Evolutionary conservation across 2,113 vertebrate species (phyloP).

Genomic region (Catagonus wagneri): DNA sequence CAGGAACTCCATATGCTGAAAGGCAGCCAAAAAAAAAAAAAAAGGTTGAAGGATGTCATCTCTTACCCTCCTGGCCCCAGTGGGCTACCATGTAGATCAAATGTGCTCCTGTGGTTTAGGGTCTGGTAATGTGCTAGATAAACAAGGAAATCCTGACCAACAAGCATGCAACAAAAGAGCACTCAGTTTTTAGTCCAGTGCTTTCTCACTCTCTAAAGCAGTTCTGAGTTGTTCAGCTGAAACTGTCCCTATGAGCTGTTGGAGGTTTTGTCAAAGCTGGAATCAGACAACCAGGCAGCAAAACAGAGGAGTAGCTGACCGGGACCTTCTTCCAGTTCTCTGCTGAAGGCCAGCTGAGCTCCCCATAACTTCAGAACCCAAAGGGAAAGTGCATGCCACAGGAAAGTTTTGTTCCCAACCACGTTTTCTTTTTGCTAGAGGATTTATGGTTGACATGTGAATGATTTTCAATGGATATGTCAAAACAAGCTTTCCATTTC

Average conservation of each 20-base stretch:
- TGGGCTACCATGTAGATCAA: slow-evolving; percentile 7
- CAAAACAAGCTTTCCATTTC: not conserved
- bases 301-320: not conserved
- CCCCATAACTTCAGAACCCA: not conserved
- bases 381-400: not conserved
- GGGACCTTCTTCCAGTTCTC: not conserved
- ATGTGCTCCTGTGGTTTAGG: not conserved
- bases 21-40: too few relatives aligned
- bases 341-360: not conserved
- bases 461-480: slow-evolving; percentile 14
- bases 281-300: not conserved
- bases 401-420: not conserved
- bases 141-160: slow-evolving; percentile 56
- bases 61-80: not conserved
- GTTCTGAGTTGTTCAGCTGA: not conserved
- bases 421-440: not conserved
- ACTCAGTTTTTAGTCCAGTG: not conserved
- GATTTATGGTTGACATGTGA: not conserved
- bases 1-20: too few relatives aligned
- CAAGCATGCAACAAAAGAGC: not conserved
- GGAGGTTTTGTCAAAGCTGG: not conserved
- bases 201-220: slow-evolving; percentile 47
- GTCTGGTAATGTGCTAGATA: not conserved
- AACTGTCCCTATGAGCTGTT: not conserved
- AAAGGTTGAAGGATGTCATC: not conserved